Evolutionary conservation across 2,797 vertebrate genomes (phyloP).

Genomic region (Caiman crocodilus): DNA sequence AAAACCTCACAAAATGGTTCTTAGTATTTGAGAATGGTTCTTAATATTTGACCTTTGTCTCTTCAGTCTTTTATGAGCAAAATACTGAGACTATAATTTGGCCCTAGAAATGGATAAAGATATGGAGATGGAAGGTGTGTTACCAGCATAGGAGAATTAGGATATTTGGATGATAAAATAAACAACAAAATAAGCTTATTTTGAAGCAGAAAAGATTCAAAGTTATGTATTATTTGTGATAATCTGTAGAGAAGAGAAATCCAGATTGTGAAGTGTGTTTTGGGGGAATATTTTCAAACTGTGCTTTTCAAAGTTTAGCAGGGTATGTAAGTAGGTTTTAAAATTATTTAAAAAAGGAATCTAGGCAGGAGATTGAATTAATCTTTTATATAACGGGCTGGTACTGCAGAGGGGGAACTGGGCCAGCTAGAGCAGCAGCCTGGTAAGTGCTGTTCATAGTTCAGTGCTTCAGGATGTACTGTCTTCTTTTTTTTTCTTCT

Average conservation of each 20-base stretch:
- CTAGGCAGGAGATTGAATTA: constrained; percentile 54
- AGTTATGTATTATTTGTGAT: neutral
- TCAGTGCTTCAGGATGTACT: constrained; percentile 22
- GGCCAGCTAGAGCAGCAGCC: constrained; percentile 44
- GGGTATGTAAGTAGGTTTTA: constrained; percentile 51
- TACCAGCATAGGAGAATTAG: constrained; percentile 1
- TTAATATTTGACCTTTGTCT: neutral
- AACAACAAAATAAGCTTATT: neutral
- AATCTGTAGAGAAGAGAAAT: neutral
- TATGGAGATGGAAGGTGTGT: neutral
- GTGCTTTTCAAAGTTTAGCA: constrained; percentile 27
- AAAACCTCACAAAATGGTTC: no score
- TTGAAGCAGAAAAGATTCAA: neutral
- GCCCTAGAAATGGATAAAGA: neutral
- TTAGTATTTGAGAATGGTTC: neutral
- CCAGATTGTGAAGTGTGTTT: neutral
- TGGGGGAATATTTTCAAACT: constrained; percentile 13
- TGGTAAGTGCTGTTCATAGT: constrained; percentile 20
- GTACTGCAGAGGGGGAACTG: constrained; percentile 14
- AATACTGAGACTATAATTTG: neutral
- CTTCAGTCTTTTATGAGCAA: no score
- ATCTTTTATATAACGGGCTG: constrained; percentile 62
- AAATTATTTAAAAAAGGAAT: constrained; percentile 70
- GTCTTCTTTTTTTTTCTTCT: constrained; percentile 20
- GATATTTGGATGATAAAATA: neutral